These are phyloP conservation scores for Drosophila niveifrons DNA, from an alignment of 2,888 invertebrate genomes.

Conservation along the genomic window DNA sequence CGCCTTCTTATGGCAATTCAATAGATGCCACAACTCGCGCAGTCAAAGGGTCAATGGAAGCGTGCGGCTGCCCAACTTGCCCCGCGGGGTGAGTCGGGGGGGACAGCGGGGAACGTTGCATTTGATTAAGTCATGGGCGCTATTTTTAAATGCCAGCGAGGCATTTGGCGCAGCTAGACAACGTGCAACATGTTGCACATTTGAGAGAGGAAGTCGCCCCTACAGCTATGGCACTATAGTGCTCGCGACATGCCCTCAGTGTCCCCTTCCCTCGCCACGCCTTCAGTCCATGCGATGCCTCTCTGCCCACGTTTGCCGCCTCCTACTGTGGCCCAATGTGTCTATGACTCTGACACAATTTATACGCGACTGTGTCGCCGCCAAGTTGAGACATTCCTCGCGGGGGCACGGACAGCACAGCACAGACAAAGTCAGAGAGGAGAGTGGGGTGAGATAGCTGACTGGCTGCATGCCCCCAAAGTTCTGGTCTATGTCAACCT, in stretches of 20 bases:
- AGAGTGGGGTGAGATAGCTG: not conserved
- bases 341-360: slow-evolving; percentile 71
- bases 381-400: slow-evolving; percentile 69
- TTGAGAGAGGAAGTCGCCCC: slow-evolving; percentile 58
- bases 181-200: slow-evolving; percentile 77
- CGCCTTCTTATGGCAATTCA: slow-evolving; percentile 21
- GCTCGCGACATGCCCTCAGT: slow-evolving; percentile 28
- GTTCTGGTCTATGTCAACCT: slow-evolving; percentile 61
- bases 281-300: no score
- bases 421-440: no score
- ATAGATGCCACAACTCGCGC: slow-evolving; percentile 27
- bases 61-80: slow-evolving; percentile 47
- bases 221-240: not conserved
- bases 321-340: slow-evolving; percentile 51
- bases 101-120: slow-evolving; percentile 43
- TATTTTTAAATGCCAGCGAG: slow-evolving; percentile 70
- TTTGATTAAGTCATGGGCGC: slow-evolving; percentile 77
- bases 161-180: slow-evolving; percentile 62
- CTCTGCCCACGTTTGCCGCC: slow-evolving; percentile 21
- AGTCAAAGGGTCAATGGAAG: slow-evolving; percentile 72
- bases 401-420: not conserved
- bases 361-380: slow-evolving; percentile 61
- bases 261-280: not conserved
- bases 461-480: slow-evolving; percentile 21
- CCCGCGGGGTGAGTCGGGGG: not conserved